A percentile compares a stretch with the other conserved stretches of the same genome.
Evolutionary conservation across 2,888 invertebrate species (phyloP).

Genomic region (Cryptus armator): DNA sequence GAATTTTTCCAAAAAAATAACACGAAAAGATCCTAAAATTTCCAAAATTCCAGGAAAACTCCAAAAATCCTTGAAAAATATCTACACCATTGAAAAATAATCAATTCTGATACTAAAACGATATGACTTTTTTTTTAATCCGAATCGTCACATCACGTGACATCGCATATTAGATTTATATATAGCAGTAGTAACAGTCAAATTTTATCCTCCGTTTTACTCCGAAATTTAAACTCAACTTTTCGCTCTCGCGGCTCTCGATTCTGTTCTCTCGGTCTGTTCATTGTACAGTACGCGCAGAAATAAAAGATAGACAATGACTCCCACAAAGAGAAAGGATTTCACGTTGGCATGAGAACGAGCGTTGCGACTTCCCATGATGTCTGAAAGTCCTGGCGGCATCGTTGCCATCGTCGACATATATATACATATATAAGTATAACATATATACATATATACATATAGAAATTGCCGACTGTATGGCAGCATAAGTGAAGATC

Average conservation of each 20-base stretch:
- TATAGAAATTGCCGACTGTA: too few relatives aligned
- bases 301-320: constrained; percentile 16
- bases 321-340: constrained; percentile 48
- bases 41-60: too few relatives aligned
- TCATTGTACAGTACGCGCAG: not conserved
- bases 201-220: not conserved
- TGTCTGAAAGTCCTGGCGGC: constrained; percentile 15
- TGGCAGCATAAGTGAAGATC: constrained; percentile 28
- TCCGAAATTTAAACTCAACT: not conserved
- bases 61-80: too few relatives aligned
- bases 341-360: constrained; percentile 40
- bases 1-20: too few relatives aligned
- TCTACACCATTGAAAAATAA: too few relatives aligned
- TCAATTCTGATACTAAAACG: too few relatives aligned
- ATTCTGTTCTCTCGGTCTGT: not conserved
- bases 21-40: too few relatives aligned
- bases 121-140: too few relatives aligned
- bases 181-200: too few relatives aligned
- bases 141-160: too few relatives aligned
- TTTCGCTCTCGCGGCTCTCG: not conserved
- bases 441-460: not conserved
- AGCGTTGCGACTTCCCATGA: constrained; percentile 8
- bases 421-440: not conserved
- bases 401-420: not conserved
- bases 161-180: too few relatives aligned